Evolutionary conservation across 2,888 invertebrate species (phyloP), one percentile per base, ranked within the genome.

Genomic region (Gastrophysa polygoni): DNA sequence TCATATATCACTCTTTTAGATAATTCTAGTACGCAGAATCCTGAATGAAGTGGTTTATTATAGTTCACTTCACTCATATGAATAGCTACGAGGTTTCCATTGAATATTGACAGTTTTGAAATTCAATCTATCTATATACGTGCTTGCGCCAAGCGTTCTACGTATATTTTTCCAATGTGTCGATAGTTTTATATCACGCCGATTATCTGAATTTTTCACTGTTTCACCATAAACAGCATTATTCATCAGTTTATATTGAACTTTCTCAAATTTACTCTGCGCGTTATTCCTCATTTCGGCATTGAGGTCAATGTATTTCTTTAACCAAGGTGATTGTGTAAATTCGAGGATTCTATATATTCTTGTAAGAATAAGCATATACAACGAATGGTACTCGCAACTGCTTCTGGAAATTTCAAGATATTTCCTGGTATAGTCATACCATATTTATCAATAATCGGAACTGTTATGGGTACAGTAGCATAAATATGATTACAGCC

Each of bases 131-230:
- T 69, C 38, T 2, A 75, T 71, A 2, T 64, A 57, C 1, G 59
- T 54, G 66, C 72, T 68, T 4, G 70, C 77, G n/a, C 54, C 69
- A 71, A 43, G 10, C 4, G 16, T 44, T 6, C 18, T 73, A 21
- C 71, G 68, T 7, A 46, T 57, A 61, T 73, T 71, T 44, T 73
- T 68, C 76, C 76, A 80, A 49, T 77, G 70, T 4, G 74, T 76
- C 18, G 77, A 51, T 24, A 79, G 59, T 59, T 72, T 75, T 0
- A 80, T 63, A 68, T 78, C 74, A n/a, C 73, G 68, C 62, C 74
- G 68, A 34, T 80, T 81, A 44, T 78, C 67, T 8, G 78, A 76
- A 71, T 82, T 81, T 69, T 80, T 80, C 76, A 81, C 80, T 1
- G 77, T 77, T 72, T 81, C 80, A 0, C 80, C 79, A 66, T 76